Conservation (phyloP, 2,797 vertebrate species). For the Peromyscus attwateri region DNA sequence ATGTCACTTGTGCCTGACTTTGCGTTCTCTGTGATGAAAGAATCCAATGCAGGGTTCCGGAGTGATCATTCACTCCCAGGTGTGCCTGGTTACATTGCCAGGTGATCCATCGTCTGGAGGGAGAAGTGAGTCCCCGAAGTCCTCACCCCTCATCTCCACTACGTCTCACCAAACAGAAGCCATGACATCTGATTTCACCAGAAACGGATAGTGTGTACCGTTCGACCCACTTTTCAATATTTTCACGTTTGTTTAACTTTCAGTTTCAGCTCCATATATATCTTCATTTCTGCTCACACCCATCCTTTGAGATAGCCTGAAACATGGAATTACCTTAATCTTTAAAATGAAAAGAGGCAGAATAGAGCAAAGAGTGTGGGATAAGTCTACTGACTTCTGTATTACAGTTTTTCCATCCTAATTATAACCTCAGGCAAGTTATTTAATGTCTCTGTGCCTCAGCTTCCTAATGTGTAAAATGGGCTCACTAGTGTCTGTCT, state of each 20-base stretch:
- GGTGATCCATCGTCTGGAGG: conserved; percentile 58
- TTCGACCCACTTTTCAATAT: background rate
- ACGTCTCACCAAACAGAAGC: background rate
- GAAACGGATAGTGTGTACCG: background rate
- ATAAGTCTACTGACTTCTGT: background rate
- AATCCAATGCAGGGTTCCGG: background rate
- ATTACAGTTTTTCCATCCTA: background rate
- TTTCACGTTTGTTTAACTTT: background rate
- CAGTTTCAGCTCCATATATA: background rate
- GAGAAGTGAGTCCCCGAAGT: background rate
- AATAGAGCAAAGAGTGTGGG: background rate
- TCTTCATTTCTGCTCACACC: background rate
- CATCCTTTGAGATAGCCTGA: background rate
- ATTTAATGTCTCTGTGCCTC: background rate
- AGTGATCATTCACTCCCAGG: conserved; percentile 44
- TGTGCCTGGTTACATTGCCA: conserved; percentile 39
- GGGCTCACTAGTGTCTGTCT: background rate
- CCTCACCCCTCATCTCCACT: background rate
- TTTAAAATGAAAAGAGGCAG: conserved; percentile 34
- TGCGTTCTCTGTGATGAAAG: conserved; percentile 11
- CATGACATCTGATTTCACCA: background rate
- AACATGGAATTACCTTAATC: background rate
- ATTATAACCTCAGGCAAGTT: background rate
- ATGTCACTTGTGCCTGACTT: background rate
- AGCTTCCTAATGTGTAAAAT: conserved; percentile 53